These are phyloP conservation scores for Rhinogobius similis DNA, from an alignment of 2,113 vertebrate genomes.

Conservation along the genomic window DNA sequence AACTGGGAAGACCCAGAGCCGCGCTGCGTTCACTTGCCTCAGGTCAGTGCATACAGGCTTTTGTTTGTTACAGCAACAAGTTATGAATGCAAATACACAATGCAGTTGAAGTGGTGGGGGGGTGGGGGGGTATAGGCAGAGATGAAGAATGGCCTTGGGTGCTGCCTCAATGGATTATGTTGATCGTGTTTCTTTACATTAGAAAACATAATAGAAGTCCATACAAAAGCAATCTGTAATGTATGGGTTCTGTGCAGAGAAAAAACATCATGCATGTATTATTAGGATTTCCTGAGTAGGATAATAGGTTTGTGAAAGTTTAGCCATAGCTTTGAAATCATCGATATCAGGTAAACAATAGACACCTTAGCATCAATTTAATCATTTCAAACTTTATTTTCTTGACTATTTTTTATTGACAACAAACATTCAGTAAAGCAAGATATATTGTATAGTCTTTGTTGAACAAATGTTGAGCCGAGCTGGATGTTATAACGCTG, in stretches of 20 bases:
- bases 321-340: background rate
- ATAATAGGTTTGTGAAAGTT: background rate
- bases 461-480: background rate
- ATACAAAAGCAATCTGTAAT: slow-evolving; percentile 51
- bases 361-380: no score
- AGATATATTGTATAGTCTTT: background rate
- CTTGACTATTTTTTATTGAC: no score
- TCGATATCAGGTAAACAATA: no score
- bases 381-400: no score
- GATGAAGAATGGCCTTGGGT: slow-evolving; percentile 31
- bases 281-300: background rate
- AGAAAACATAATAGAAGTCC: slow-evolving; percentile 50
- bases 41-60: slow-evolving; percentile 23
- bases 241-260: background rate
- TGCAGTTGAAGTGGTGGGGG: background rate
- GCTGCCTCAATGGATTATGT: slow-evolving; percentile 20
- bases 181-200: slow-evolving; percentile 48
- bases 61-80: slow-evolving; percentile 11
- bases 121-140: background rate
- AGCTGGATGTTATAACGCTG: no score
- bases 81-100: slow-evolving; percentile 8
- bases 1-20: slow-evolving; percentile 9
- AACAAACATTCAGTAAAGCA: background rate
- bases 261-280: background rate
- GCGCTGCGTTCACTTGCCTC: slow-evolving; percentile 31